These are phyloP conservation scores for Aplochiton taeniatus DNA, from an alignment of 2,797 vertebrate genomes.

Conservation along the genomic window DNA sequence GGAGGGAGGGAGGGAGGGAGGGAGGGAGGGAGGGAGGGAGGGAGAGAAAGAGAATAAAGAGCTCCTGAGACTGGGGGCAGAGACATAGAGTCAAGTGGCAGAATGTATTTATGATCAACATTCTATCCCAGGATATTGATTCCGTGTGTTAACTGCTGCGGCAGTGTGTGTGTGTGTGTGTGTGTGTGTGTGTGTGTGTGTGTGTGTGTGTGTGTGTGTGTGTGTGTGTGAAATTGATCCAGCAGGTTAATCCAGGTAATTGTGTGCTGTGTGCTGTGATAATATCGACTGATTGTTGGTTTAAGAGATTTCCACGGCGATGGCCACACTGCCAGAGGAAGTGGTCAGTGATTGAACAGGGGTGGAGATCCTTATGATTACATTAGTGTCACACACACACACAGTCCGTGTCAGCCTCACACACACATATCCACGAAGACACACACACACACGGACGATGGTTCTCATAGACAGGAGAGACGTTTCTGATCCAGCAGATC, in stretches of 20 bases:
- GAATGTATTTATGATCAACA: background rate
- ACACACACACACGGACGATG: no score
- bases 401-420: slow-evolving; percentile 1
- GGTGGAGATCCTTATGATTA: background rate
- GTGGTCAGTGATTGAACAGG: slow-evolving; percentile 1
- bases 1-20: no score
- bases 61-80: no score
- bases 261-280: slow-evolving; percentile 12
- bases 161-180: background rate
- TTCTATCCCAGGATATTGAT: background rate
- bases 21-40: background rate
- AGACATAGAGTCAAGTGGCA: no score
- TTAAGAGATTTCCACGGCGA: background rate
- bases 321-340: no score
- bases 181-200: background rate
- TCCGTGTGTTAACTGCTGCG: background rate
- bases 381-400: slow-evolving; percentile 15
- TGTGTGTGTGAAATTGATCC: background rate
- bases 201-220: background rate
- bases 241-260: slow-evolving; percentile 10
- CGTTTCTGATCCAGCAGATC: slow-evolving; percentile 1
- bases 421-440: slow-evolving; percentile 3
- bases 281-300: slow-evolving; percentile 1
- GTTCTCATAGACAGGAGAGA: no score
- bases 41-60: no score